Base-by-base conservation (phyloP, 2,113 vertebrate species). In the Phaethornis superciliosus region DNA sequence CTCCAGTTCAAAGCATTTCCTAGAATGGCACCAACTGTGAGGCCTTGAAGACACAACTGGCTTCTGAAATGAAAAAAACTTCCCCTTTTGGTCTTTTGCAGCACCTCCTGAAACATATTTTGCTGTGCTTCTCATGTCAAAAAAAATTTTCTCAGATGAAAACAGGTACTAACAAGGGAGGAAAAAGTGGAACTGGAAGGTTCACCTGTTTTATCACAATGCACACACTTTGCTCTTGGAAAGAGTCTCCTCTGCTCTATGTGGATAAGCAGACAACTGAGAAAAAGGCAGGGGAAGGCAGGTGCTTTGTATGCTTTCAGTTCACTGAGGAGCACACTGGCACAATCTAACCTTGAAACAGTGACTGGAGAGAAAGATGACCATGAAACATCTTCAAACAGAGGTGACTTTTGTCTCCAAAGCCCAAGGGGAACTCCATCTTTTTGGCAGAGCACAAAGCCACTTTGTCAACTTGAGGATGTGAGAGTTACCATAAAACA, bases 1-100 rank as follows among this genome's bases (percentile, higher is more conserved):
- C 64, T 82, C 37, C 40, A 67, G 63, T 96, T 94, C 94, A 90
- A 95, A 96, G 82, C 10, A 1, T 77, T 95, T 95, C 87, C 93
- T 95, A 91, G 87, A 95, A 94, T 55, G 69, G 78, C 46, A 46
- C 40, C 0, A 0, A 27, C 85, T 63, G 68, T 1, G 2, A 85
- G 84, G 59, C 70, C 89, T 94, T 89, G 93, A 89, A 93, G 58
- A 85, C 54, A 69, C 12, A 60, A 87, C 40, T 85, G 59, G 67
- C 91, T 92, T 51, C 70, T 81, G 70, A 94, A 92, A 82, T 85
- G 15, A 82, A 85, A 68, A 87, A 74, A 79, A 52, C 23, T 85
- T 35, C 42, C 33, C 32, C 15, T 82, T 62, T 77, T 89, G 54
- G 54, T 60, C 69, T 76, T 91, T 28, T 26, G 51, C 49, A 72